phyloP scores from a whole-genome alignment of 2,797 vertebrate genomes.

The Paramormyrops hopkinsi region DNA sequence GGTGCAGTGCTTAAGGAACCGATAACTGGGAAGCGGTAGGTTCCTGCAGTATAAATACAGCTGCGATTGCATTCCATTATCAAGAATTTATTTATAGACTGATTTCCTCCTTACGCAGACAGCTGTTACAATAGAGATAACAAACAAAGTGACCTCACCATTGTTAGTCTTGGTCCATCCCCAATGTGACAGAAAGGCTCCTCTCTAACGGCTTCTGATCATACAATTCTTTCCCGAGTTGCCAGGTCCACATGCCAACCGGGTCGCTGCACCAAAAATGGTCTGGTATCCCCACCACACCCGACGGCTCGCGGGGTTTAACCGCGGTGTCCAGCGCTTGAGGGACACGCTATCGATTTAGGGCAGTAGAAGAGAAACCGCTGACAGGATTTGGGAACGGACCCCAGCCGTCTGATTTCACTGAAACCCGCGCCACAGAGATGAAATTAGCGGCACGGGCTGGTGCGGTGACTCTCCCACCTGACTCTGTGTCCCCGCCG shows the following conservation, averaged over 20 bases:
- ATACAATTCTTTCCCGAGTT: background rate
- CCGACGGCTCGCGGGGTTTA: background rate
- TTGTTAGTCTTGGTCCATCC: background rate
- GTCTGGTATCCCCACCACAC: background rate
- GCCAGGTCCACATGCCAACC: background rate
- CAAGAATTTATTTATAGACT: background rate
- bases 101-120: background rate
- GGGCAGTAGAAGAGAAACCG: background rate
- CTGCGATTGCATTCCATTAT: background rate
- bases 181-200: background rate
- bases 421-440: slow-evolving; percentile 18
- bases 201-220: background rate
- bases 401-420: slow-evolving; percentile 18
- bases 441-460: slow-evolving; percentile 8
- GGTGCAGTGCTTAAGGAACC: background rate
- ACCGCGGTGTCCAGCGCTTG: too few species aligned
- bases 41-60: background rate
- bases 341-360: background rate
- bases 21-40: background rate
- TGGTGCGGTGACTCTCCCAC: background rate
- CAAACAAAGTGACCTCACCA: background rate
- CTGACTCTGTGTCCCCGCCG: background rate
- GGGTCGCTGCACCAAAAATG: background rate
- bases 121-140: background rate
- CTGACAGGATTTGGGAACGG: background rate